Conservation (phyloP, 2,888 invertebrate species). For the Andrena hattorfiana region DNA sequence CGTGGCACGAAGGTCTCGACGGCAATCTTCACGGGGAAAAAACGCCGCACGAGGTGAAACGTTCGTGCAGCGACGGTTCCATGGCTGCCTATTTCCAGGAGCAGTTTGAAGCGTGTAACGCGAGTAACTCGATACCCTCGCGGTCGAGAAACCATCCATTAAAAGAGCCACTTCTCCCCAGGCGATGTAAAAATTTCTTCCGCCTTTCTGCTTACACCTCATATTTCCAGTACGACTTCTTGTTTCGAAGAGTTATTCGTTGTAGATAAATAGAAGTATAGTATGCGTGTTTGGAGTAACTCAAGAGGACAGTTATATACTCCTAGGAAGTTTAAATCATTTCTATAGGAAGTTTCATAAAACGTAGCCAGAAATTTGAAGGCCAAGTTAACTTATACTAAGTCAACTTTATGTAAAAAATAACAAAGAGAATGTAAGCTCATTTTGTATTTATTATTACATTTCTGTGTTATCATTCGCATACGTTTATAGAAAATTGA, state of each 20-base stretch:
- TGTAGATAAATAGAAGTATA: background rate
- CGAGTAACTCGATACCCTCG: slow-evolving; percentile 53
- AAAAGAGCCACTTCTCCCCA: slow-evolving; percentile 31
- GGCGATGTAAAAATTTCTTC: slow-evolving; percentile 26
- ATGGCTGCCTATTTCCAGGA: slow-evolving; percentile 53
- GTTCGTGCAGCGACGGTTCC: slow-evolving; percentile 8
- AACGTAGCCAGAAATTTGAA: too few species aligned
- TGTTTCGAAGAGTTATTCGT: background rate
- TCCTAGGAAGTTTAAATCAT: too few species aligned
- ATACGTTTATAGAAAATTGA: too few species aligned
- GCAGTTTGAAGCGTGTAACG: slow-evolving; percentile 16
- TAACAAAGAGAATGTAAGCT: too few species aligned
- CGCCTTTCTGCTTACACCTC: slow-evolving; percentile 12
- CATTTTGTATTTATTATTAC: too few species aligned
- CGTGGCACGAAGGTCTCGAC: background rate
- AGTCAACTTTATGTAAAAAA: too few species aligned
- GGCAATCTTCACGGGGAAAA: background rate
- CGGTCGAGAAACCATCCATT: slow-evolving; percentile 22
- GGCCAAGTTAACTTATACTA: too few species aligned
- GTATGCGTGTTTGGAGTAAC: background rate
- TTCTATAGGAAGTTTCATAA: too few species aligned
- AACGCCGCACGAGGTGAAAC: background rate
- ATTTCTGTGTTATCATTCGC: too few species aligned
- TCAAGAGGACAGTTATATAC: too few species aligned
- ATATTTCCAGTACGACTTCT: background rate